These are phyloP conservation scores for Luscinia megarhynchos DNA, from an alignment of 2,797 vertebrate genomes.

Conservation along the genomic window DNA sequence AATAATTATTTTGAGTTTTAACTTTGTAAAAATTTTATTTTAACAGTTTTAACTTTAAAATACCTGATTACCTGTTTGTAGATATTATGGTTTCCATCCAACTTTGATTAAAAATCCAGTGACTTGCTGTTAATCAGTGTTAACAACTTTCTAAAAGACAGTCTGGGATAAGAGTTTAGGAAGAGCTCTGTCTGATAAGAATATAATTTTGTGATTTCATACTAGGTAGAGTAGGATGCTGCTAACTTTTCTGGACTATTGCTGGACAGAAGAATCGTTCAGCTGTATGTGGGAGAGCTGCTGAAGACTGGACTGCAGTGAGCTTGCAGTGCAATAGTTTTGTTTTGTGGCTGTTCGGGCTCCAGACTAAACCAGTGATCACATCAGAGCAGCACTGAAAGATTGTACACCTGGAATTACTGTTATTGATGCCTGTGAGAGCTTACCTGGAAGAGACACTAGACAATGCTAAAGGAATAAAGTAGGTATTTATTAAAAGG, in stretches of 20 bases:
- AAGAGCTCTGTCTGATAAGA: background rate
- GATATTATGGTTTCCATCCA: background rate
- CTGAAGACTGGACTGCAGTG: background rate
- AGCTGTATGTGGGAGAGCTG: background rate
- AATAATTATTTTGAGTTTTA: background rate
- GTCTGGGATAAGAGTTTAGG: background rate
- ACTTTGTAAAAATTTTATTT: background rate
- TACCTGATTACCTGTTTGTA: background rate
- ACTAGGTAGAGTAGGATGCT: background rate
- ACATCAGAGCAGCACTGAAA: background rate
- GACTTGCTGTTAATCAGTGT: background rate
- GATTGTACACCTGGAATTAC: background rate
- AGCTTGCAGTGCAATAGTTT: background rate
- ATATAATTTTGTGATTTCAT: background rate
- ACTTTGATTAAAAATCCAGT: background rate
- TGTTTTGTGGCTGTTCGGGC: fast-evolving
- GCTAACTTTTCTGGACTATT: background rate
- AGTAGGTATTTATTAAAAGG: too few relatives aligned
- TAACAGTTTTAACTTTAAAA: background rate
- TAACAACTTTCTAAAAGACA: background rate
- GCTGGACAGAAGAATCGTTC: background rate
- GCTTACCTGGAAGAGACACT: too few relatives aligned
- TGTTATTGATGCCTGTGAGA: too few relatives aligned
- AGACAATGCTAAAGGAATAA: too few relatives aligned
- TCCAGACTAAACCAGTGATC: background rate